These are phyloP conservation scores for Lagopus muta DNA, from an alignment of 2,113 vertebrate species.

Conservation along the genomic window DNA sequence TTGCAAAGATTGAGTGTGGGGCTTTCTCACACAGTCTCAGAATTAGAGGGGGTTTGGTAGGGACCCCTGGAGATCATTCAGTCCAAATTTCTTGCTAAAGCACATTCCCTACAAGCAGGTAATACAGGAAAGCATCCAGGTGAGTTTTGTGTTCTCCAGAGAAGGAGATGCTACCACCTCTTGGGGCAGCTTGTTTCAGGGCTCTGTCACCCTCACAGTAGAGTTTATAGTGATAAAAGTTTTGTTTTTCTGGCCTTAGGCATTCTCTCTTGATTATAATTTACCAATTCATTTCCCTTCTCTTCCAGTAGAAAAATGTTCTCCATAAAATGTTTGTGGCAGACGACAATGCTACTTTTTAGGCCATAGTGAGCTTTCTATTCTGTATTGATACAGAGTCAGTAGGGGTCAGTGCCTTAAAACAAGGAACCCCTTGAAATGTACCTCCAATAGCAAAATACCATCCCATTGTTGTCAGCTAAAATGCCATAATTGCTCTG, in stretches of 20 bases:
- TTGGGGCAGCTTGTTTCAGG: neutral
- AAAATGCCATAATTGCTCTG: conserved; percentile 80
- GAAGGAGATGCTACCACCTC: neutral
- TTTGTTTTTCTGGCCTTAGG: neutral
- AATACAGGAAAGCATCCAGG: too few relatives aligned
- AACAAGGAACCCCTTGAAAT: conserved; percentile 36
- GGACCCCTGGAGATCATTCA: too few relatives aligned
- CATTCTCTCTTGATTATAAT: conserved; percentile 9
- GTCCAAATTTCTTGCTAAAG: too few relatives aligned
- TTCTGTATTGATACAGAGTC: neutral
- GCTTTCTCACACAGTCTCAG: neutral
- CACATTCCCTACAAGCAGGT: too few relatives aligned
- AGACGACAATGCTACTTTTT: conserved; percentile 62
- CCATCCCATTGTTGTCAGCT: conserved; percentile 47
- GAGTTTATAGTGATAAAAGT: neutral
- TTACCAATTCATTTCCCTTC: conserved; percentile 22
- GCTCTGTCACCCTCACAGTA: neutral
- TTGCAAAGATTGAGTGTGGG: neutral
- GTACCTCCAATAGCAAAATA: conserved; percentile 22
- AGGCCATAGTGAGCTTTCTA: neutral
- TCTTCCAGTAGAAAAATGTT: conserved; percentile 60
- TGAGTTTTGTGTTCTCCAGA: too few relatives aligned
- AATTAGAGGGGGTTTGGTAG: too few relatives aligned
- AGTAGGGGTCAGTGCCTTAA: neutral
- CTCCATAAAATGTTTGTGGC: conserved; percentile 58